Conservation (phyloP, 1,140 invertebrate genomes). For the Papilio machaon region DNA sequence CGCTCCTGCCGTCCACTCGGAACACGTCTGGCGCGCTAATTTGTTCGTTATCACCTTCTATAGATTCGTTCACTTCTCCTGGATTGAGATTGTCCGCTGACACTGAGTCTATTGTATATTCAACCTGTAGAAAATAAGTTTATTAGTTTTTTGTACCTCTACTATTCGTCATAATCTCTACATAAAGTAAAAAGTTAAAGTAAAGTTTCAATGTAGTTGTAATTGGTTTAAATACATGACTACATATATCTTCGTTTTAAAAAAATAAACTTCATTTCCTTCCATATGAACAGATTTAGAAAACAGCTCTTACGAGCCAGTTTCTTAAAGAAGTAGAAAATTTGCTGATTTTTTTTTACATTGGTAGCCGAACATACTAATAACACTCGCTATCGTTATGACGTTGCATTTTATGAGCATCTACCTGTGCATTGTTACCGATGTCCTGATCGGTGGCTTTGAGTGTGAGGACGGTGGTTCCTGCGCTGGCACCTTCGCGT, state of each 20-base stretch:
- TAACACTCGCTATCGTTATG: no score
- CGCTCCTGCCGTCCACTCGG: slow-evolving; percentile 90
- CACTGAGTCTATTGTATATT: slow-evolving; percentile 89
- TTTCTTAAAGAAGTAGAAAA: no score
- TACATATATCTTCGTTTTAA: background rate
- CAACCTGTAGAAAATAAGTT: slow-evolving; percentile 81
- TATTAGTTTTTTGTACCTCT: background rate
- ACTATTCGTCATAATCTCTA: background rate
- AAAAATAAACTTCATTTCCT: no score
- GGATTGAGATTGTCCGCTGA: slow-evolving; percentile 81
- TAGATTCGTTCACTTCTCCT: slow-evolving; percentile 73
- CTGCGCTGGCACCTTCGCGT: slow-evolving; percentile 92
- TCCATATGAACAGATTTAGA: no score
- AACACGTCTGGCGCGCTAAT: slow-evolving; percentile 85
- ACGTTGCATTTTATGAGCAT: background rate
- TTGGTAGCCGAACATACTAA: background rate
- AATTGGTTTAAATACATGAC: no score
- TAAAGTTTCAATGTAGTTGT: no score
- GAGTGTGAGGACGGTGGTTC: slow-evolving; percentile 93
- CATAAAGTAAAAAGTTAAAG: no score
- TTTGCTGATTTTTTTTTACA: background rate
- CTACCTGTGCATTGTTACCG: slow-evolving; percentile 92
- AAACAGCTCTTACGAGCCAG: no score
- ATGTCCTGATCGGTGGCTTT: slow-evolving; percentile 96
- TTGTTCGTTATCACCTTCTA: slow-evolving; percentile 51